Conservation (phyloP, 2,888 invertebrate species). For the Cetonia aurata region DNA sequence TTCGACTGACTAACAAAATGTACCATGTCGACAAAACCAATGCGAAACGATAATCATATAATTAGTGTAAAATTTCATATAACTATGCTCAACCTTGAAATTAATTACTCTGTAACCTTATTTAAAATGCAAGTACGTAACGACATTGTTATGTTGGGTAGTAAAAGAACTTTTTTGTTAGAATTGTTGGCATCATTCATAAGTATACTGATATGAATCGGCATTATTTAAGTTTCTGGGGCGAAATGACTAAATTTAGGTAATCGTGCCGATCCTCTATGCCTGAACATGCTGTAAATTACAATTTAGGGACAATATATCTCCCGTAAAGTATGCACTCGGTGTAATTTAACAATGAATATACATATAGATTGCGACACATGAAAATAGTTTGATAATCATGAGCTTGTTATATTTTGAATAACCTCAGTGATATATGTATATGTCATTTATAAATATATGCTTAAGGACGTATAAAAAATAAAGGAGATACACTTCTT, state of each 20-base stretch:
- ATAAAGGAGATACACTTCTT: constrained; percentile 14
- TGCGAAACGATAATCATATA: not conserved
- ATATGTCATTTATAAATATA: not conserved
- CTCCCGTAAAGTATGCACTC: not conserved
- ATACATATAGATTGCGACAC: too few species aligned
- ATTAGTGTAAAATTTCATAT: constrained; percentile 9
- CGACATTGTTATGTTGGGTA: not conserved
- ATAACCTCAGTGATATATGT: not conserved
- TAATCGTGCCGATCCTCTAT: not conserved
- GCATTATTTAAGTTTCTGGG: constrained; percentile 27
- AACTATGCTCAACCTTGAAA: constrained; percentile 17
- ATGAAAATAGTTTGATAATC: not conserved
- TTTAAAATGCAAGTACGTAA: not conserved
- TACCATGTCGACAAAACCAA: constrained; percentile 3
- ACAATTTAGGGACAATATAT: not conserved
- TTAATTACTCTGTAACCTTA: constrained; percentile 5
- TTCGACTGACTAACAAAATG: too few species aligned
- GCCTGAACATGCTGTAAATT: not conserved
- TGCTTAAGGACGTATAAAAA: constrained; percentile 2
- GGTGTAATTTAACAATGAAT: too few species aligned
- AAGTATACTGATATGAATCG: not conserved
- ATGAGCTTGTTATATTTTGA: not conserved
- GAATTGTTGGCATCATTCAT: not conserved
- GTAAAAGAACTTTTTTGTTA: not conserved
- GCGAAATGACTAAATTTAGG: constrained; percentile 13